These are phyloP conservation scores for Ptilodon capucinus DNA, from an alignment of 2,888 invertebrate species.

Conservation along the genomic window DNA sequence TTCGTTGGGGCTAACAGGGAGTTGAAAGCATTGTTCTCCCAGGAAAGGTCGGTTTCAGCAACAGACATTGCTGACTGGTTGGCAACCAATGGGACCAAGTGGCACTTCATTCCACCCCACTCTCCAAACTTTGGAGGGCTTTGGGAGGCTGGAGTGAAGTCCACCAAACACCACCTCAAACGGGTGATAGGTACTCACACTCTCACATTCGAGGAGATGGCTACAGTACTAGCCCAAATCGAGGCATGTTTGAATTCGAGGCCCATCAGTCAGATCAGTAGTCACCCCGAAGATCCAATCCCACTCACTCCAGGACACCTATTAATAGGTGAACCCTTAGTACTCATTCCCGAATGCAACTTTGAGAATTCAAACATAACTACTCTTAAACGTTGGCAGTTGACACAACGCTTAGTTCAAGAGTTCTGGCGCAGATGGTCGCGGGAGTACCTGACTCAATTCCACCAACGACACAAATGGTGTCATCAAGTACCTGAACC, in stretches of 20 bases:
- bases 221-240: conserved; percentile 15
- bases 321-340: conserved; percentile 18
- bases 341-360: conserved; percentile 12
- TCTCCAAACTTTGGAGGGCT: conserved; percentile 22
- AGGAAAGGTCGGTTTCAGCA: background rate
- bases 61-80: background rate
- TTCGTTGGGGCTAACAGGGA: conserved; percentile 18
- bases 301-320: conserved; percentile 21
- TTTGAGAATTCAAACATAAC: conserved; percentile 6
- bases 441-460: too few species aligned
- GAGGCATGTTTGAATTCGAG: conserved; percentile 23
- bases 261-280: conserved; percentile 4
- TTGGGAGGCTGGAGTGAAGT: too few species aligned
- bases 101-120: conserved; percentile 22
- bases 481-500: conserved; percentile 2
- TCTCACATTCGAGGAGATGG: conserved; percentile 18
- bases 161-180: conserved; percentile 3
- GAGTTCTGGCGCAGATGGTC: conserved; percentile 18
- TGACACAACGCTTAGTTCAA: conserved; percentile 13
- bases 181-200: conserved; percentile 9
- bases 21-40: background rate
- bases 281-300: conserved; percentile 4
- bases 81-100: conserved; percentile 7
- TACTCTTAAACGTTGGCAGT: conserved; percentile 15
- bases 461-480: conserved; percentile 18